Evolutionary conservation across 2,113 vertebrate genomes (phyloP).

Genomic region (Lontra canadensis): DNA sequence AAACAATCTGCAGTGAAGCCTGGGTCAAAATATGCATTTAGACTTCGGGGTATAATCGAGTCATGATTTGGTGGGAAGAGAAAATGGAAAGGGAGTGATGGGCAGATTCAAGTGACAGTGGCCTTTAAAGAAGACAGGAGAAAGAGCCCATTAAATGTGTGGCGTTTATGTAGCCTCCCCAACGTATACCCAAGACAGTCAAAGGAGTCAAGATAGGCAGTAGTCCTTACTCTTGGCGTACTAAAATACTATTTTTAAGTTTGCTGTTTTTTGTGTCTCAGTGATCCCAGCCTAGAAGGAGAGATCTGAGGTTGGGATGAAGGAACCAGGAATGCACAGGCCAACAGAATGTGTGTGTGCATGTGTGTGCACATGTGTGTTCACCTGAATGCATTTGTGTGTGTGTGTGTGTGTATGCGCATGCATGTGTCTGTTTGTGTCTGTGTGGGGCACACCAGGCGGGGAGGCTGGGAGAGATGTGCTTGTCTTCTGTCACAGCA

Average conservation of each 20-base stretch:
- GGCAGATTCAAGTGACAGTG: not conserved
- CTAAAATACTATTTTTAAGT: not conserved
- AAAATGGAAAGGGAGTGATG: not conserved
- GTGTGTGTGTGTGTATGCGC: no score
- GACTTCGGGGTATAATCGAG: not conserved
- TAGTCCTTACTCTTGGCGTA: no score
- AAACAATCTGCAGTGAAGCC: not conserved
- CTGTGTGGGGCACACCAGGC: rapidly evolving
- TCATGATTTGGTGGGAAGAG: not conserved
- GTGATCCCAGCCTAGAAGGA: not conserved
- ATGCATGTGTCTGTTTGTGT: not conserved
- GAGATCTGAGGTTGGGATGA: not conserved
- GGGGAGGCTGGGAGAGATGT: no score
- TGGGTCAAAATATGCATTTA: not conserved
- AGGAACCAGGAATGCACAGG: not conserved
- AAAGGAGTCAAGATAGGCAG: not conserved
- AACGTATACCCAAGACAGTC: no score
- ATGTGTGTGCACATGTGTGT: not conserved
- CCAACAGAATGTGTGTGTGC: not conserved
- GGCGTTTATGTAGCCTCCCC: no score
- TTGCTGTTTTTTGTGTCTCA: no score
- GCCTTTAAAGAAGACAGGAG: not conserved
- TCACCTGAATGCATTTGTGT: not conserved
- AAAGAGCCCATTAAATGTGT: not conserved
- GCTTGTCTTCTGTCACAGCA: not conserved